phyloP scores from a whole-genome alignment of 2,888 invertebrate genomes.

The Coecobrya sp. region DNA sequence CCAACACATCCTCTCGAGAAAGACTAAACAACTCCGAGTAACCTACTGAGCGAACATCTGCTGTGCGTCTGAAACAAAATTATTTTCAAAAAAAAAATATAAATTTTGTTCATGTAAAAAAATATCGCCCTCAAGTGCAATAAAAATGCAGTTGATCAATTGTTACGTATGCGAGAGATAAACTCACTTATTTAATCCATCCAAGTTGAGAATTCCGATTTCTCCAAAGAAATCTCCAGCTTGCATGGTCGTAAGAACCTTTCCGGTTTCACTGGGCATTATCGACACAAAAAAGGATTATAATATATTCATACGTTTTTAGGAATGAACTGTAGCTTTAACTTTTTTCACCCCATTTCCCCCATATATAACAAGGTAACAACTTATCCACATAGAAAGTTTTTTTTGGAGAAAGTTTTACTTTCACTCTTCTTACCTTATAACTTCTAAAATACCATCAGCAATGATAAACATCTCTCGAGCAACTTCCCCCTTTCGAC shows the following conservation, averaged over 20 bases:
- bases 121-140: neutral
- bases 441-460: constrained; percentile 98
- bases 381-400: neutral
- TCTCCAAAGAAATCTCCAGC: constrained; percentile 99
- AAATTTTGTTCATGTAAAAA: constrained; percentile 11
- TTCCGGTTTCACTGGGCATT: constrained; percentile 97
- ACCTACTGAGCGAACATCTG: constrained; percentile 98
- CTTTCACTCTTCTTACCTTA: constrained; percentile 88
- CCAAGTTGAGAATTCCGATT: constrained; percentile 98
- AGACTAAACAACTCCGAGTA: constrained; percentile 98
- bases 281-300: too few relatives aligned
- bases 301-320: too few relatives aligned
- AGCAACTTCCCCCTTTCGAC: constrained; percentile 97
- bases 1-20: constrained; percentile 97
- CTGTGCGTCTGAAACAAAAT: constrained; percentile 93
- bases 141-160: neutral
- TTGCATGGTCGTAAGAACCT: constrained; percentile 98
- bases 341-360: neutral
- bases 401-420: neutral
- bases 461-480: constrained; percentile 99
- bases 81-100: constrained; percentile 44
- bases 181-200: constrained; percentile 97
- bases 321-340: neutral
- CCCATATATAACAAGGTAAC: neutral
- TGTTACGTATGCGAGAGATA: neutral